Base-by-base conservation (phyloP, 2,797 vertebrate genomes). In the Sibirionetta formosa region DNA sequence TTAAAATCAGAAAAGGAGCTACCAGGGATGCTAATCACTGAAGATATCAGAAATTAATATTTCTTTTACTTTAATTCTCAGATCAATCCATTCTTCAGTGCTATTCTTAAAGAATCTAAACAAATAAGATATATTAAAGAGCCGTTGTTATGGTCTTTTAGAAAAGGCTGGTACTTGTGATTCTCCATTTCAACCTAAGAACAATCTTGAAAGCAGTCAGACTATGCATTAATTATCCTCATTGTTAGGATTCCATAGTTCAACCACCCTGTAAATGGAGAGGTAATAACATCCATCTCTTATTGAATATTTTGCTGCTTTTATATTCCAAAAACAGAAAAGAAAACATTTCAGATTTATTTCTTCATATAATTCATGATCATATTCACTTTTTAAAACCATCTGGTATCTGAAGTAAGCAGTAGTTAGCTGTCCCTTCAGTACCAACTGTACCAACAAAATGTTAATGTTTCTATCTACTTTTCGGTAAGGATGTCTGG, bases 21-120 rank as follows among this genome's bases (percentile, higher is more conserved):
- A 40, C 5, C 83, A 65, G 8, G 2, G 6, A 20, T 81, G 4
- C 3, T 80, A 7, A 46, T 42, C 22, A 75, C 6, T 31, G 18
- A 61, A 53, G 14, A 40, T 38, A 80, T 33, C 53, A 69, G 88
- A 91, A 90, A 51, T 6, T 33, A 16, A 1, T n/a, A 4, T 54
- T 86, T 88, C 0, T 84, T 80, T 76, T 57, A 18, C 31, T 51
- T 81, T 69, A 68, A 64, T 88, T 93, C 33, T 71, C 23, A 83
- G 9, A 54, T 81, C 33, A 38, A 15, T 35, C 3, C 3, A 35
- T 81, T 86, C 10, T 66, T 58, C n/a, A 12, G 9, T 61, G n/a
- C 2, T 7, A 33, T 50, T 42, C 26, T 68, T 58, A 81, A 73
- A 19, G 20, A 85, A 71, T 6, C 2, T 8, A 15, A 65, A 70